Percentiles rank a stretch among this genome's conserved stretches.
Evolutionary conservation across 2,888 invertebrate genomes (phyloP).

Genomic region (Caenorhabditis japonica): DNA sequence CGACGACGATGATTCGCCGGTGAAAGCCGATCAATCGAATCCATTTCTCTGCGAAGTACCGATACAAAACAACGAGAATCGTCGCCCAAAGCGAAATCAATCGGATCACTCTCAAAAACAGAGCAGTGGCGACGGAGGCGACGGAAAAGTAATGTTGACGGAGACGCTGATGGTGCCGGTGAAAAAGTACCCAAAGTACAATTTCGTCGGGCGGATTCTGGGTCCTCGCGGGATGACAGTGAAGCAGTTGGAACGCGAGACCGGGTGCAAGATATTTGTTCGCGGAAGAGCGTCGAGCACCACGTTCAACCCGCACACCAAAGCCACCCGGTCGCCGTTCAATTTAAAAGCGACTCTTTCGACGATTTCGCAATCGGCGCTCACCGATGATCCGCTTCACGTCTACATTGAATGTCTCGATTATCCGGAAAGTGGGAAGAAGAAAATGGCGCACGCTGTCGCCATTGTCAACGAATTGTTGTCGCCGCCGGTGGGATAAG

Average conservation of each 20-base stretch:
- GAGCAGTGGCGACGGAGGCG: too few relatives aligned
- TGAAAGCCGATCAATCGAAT: background rate
- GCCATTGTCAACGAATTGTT: constrained; percentile 28
- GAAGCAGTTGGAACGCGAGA: constrained; percentile 99
- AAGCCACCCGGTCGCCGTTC: constrained; percentile 4
- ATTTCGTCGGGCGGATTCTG: constrained; percentile 98
- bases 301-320: constrained; percentile 37
- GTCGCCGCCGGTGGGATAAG: constrained; percentile 40
- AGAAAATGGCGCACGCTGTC: constrained; percentile 39
- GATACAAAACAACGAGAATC: background rate
- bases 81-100: background rate
- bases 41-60: constrained; percentile 6
- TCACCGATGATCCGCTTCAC: constrained; percentile 51
- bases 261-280: constrained; percentile 98
- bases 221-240: constrained; percentile 99
- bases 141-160: constrained; percentile 12
- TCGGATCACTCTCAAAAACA: too few relatives aligned
- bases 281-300: constrained; percentile 37
- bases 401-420: constrained; percentile 48
- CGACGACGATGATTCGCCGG: background rate
- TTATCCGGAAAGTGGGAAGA: background rate
- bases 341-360: constrained; percentile 8
- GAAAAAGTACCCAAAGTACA: constrained; percentile 83
- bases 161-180: constrained; percentile 44
- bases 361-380: constrained; percentile 35